Percentiles rank a stretch among this genome's conserved stretches.
Conservation (phyloP, 2,888 invertebrate genomes). For the Beris chalybata region DNA sequence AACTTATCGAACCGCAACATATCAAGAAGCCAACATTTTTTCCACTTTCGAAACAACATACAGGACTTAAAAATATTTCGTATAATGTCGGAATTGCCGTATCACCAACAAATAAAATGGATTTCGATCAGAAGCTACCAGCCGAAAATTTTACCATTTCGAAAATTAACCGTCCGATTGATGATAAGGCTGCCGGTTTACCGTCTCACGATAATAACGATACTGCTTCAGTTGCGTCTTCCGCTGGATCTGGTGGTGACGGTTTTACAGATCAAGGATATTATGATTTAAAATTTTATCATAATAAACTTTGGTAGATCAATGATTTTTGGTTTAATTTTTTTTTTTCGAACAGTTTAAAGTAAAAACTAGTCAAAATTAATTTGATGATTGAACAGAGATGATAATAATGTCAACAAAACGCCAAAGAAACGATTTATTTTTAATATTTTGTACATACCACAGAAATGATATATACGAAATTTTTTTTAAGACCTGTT, state of each 20-base stretch:
- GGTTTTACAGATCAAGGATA: conserved; percentile 68
- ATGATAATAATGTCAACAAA: too few species aligned
- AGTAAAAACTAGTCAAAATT: too few species aligned
- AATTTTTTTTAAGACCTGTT: neutral
- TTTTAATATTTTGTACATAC: conserved; percentile 7
- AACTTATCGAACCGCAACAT: conserved; percentile 43
- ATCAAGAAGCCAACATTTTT: conserved; percentile 48
- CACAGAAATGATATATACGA: neutral
- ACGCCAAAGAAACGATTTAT: neutral
- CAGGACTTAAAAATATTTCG: conserved; percentile 55
- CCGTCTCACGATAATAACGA: conserved; percentile 29
- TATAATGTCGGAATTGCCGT: conserved; percentile 55
- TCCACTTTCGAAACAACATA: conserved; percentile 53
- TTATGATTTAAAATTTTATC: conserved; percentile 77
- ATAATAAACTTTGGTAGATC: conserved; percentile 73
- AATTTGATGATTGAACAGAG: too few species aligned
- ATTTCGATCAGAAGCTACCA: conserved; percentile 51
- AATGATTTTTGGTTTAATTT: neutral
- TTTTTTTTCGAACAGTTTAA: too few species aligned
- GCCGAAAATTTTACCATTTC: conserved; percentile 53
- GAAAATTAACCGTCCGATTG: conserved; percentile 42
- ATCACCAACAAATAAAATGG: conserved; percentile 55
- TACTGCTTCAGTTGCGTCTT: conserved; percentile 45
- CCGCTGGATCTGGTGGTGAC: conserved; percentile 48
- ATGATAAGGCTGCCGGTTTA: conserved; percentile 12